Conservation (phyloP, 2,888 invertebrate genomes). For the Machimus atricapillus region DNA sequence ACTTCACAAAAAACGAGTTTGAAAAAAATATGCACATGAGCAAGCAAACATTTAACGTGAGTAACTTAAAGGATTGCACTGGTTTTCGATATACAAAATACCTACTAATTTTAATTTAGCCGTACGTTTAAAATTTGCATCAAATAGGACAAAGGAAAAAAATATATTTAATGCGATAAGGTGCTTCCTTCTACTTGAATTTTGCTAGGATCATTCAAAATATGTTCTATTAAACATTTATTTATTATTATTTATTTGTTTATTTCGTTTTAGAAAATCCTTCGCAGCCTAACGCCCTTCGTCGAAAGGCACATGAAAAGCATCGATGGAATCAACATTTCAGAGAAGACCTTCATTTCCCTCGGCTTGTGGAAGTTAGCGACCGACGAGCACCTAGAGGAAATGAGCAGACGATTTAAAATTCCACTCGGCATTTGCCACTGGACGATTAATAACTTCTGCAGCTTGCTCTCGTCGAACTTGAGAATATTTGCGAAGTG, state of each 20-base stretch:
- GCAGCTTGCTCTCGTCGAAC: conserved; percentile 57
- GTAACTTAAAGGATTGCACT: background rate
- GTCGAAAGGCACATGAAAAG: conserved; percentile 31
- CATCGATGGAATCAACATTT: conserved; percentile 48
- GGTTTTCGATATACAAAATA: too few relatives aligned
- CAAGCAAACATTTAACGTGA: conserved; percentile 40
- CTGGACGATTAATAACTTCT: conserved; percentile 56
- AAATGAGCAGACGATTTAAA: conserved; percentile 57
- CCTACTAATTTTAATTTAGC: too few relatives aligned
- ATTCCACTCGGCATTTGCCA: conserved; percentile 56
- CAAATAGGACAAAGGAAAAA: too few relatives aligned
- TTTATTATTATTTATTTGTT: background rate
- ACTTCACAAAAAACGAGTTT: conserved; percentile 23
- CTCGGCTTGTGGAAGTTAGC: conserved; percentile 58
- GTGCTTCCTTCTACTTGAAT: too few relatives aligned
- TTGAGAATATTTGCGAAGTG: conserved; percentile 59
- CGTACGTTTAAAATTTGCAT: too few relatives aligned
- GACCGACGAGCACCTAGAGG: conserved; percentile 60
- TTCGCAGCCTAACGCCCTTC: conserved; percentile 25
- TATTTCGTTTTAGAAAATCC: conserved; percentile 27
- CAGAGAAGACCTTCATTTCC: conserved; percentile 56
- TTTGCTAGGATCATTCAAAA: too few relatives aligned
- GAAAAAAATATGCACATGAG: conserved; percentile 40
- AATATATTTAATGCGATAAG: too few relatives aligned
- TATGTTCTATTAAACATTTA: too few relatives aligned